A percentile compares a stretch with the other conserved stretches of the same genome.
Conservation (phyloP, 35 echinoderm and acorn worm genomes). For the Heliocidaris erythrogramma region DNA sequence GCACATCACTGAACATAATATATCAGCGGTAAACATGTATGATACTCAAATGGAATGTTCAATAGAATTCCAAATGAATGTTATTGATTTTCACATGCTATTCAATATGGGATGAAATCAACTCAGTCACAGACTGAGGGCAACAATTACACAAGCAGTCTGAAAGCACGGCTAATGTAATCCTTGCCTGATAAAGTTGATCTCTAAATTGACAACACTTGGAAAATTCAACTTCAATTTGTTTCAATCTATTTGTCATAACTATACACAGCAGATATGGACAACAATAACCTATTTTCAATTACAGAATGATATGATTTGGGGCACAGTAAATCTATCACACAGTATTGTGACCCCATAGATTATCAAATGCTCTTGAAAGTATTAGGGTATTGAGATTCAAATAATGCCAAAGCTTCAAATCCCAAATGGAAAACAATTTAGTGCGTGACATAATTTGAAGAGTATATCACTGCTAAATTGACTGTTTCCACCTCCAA, state of each 20-base stretch:
- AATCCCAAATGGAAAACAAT: not conserved
- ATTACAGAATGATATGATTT: not conserved
- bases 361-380: not conserved
- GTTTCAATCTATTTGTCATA: not conserved
- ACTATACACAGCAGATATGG: not conserved
- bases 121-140: not conserved
- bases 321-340: not conserved
- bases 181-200: not conserved
- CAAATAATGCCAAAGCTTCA: not conserved
- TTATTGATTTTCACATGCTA: too few species aligned
- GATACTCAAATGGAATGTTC: too few species aligned
- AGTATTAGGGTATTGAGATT: not conserved
- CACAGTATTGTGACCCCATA: not conserved
- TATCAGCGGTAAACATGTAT: too few species aligned
- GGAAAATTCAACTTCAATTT: not conserved
- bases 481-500: not conserved
- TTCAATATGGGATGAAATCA: too few species aligned
- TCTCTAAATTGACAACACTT: slow-evolving; percentile 2
- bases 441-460: not conserved
- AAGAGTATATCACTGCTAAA: not conserved
- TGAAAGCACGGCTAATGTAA: not conserved
- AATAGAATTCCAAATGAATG: too few species aligned
- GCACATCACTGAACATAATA: too few species aligned
- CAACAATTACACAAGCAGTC: not conserved
- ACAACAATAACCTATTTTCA: not conserved